Base-by-base conservation (phyloP, 2,797 vertebrate genomes). In the Diceros bicornis region DNA sequence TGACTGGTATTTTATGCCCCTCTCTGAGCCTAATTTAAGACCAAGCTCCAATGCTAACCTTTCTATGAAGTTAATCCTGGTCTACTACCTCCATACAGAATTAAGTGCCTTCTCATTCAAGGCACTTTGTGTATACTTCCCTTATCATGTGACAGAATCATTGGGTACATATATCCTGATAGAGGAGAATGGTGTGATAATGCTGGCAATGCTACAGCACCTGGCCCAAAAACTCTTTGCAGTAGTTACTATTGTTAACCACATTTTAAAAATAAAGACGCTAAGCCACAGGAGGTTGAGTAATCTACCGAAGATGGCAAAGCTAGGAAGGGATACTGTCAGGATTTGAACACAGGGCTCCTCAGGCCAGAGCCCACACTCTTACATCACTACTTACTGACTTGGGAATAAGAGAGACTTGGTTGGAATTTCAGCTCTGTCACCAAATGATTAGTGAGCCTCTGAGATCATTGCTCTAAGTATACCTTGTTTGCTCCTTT, bases 181-280 rank as follows among this genome's bases (percentile, higher is more conserved):
- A 68, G 5, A 71, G 13, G 14, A 78, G 17, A 34, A 16, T 0
- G 3, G 37, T 12, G 4, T 44, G 21, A 13, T 9, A 1, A 14
- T 57, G 10, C 29, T 12, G 6, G 21, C 23, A 20, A 29, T 0
- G 6, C 57, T 1, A 2, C 6, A 64, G 23, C 21, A 12, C 29
- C 4, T 18, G 78, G 23, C 29, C 37, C 47, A 90, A 50, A 92
- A 87, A 6, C 18, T 44, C 71, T 55, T 41, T 21, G 7, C 44
- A 6, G 10, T 11, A 0, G 13, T 77, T 23, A 25, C 6, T 44
- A 37, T 55, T 55, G 37, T 27, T 55, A 34, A 83, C 9, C 52
- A 83, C 16, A 34, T 47, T 47, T 74, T 29, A 17, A 75, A 47
- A 71, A 55, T 77, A 74, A 81, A 68, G 57, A 37, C 50, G 27